Base-by-base conservation (phyloP, 2,113 vertebrate genomes). In the Tenrec ecaudatus region DNA sequence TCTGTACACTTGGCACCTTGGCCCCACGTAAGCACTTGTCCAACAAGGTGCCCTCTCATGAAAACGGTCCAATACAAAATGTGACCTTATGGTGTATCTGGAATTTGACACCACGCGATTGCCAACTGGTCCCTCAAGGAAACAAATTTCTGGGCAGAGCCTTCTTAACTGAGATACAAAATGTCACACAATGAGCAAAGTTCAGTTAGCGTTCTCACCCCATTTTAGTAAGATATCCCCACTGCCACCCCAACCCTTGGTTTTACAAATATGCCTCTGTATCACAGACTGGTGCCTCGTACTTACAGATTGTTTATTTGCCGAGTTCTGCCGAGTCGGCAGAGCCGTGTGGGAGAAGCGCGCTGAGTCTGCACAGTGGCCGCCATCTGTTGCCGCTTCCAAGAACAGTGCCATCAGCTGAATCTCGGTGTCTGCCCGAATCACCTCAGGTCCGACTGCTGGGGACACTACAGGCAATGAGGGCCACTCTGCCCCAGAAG, bases 341-440 rank as follows among this genome's bases (percentile, higher is more conserved):
- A 66, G 62, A 29, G 14, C 38, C 14, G 22, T 17, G 27, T 27
- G 17, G 25, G 38, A 86, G 58, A 58, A 27, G 86, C 31, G 19
- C 60, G 89, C 92, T 96, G 96, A 96, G 69, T 88, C 86, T 68
- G 81, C 91, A 95, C 68, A 92, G 79, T 0, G 3, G 60, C 82
- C 78, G 83, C 77, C 75, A 58, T 92, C 91, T 85, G 92, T 78
- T 91, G 92, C 92, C 53, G 85, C 43, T 93, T 93, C 95, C 40
- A 92, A 80, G 82, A 93, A 85, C 29, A 69, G 75, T 38, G 86
- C 90, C 90, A 88, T 85, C 86, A 85, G 87, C 82, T 17, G 43
- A 92, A 95, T 53, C 47, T 53, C 0, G 0, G 33, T 31, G 60
- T 88, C 71, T 23, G 80, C 77, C 53, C 33, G 47, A 40, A 79